These are phyloP conservation scores for Montipora capitata DNA, from an alignment of 92 coral and sea anemone genomes.

Conservation along the genomic window DNA sequence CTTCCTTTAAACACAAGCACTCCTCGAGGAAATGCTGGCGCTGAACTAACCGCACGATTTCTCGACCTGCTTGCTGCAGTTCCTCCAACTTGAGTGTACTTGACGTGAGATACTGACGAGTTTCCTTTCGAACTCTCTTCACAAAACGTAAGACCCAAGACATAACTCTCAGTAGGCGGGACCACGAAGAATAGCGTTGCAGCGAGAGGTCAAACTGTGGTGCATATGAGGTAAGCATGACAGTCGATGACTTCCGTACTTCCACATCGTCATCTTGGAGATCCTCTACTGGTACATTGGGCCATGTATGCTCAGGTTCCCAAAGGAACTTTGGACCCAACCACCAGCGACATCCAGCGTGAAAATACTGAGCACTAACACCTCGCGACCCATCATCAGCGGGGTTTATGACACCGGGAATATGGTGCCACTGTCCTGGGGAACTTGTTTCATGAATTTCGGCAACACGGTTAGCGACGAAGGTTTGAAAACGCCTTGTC, in stretches of 20 bases:
- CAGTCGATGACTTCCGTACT: slow-evolving; percentile 21
- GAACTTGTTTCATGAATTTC: slow-evolving; percentile 66
- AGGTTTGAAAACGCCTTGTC: slow-evolving; percentile 67
- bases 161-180: slow-evolving; percentile 61
- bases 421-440: slow-evolving; percentile 64
- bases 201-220: slow-evolving; percentile 15
- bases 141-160: slow-evolving; percentile 75
- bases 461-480: slow-evolving; percentile 62
- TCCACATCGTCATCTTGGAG: slow-evolving; percentile 51
- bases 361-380: slow-evolving; percentile 27
- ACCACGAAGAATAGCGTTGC: slow-evolving; percentile 69
- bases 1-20: slow-evolving; percentile 55
- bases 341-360: slow-evolving; percentile 28
- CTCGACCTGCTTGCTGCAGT: slow-evolving; percentile 46
- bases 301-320: slow-evolving; percentile 60
- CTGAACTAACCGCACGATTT: slow-evolving; percentile 64
- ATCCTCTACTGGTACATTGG: slow-evolving; percentile 23
- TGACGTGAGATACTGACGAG: not conserved
- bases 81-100: slow-evolving; percentile 51
- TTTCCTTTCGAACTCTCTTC: slow-evolving; percentile 34
- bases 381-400: slow-evolving; percentile 81
- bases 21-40: slow-evolving; percentile 63
- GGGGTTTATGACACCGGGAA: slow-evolving; percentile 72
- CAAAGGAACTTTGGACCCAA: slow-evolving; percentile 63
- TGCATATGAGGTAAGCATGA: not conserved